Percentiles rank a stretch among this genome's conserved stretches.
Conservation (phyloP, 1,140 invertebrate genomes). For the Heliconius congener region DNA sequence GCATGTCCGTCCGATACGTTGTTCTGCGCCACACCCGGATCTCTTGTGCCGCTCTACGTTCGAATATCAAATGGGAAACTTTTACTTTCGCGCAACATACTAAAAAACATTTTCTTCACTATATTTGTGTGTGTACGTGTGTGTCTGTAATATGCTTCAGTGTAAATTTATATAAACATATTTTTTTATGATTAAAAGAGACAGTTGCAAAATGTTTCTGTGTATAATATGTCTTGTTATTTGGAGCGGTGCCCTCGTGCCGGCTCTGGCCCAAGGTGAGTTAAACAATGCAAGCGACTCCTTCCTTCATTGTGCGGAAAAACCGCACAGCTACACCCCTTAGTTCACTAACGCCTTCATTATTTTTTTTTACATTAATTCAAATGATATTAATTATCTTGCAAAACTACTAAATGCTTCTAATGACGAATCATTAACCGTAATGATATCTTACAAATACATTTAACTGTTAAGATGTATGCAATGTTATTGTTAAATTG, state of each 20-base stretch:
- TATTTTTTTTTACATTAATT: neutral
- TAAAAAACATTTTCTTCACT: constrained; percentile 38
- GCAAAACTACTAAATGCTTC: neutral
- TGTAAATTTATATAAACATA: constrained; percentile 47
- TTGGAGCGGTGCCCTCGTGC: constrained; percentile 68
- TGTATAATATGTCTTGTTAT: constrained; percentile 61
- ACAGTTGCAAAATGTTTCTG: constrained; percentile 71
- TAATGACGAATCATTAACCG: neutral
- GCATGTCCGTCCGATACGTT: constrained; percentile 46
- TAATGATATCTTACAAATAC: neutral
- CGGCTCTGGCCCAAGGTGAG: constrained; percentile 72
- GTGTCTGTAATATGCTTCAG: constrained; percentile 60
- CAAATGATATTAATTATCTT: neutral
- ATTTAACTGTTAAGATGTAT: neutral
- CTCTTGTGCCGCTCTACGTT: constrained; percentile 39
- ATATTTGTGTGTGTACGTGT: constrained; percentile 50
- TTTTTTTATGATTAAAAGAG: constrained; percentile 48
- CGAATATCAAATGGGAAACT: constrained; percentile 60
- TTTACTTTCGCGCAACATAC: constrained; percentile 68
- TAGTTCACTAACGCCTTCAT: neutral
- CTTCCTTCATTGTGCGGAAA: constrained; percentile 56
- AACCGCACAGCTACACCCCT: constrained; percentile 24
- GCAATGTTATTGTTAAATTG: no score
- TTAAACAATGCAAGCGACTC: constrained; percentile 62
- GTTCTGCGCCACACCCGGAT: constrained; percentile 38